Evolutionary conservation across 2,888 invertebrate species (phyloP).

Genomic region (Piscicola geometra): DNA sequence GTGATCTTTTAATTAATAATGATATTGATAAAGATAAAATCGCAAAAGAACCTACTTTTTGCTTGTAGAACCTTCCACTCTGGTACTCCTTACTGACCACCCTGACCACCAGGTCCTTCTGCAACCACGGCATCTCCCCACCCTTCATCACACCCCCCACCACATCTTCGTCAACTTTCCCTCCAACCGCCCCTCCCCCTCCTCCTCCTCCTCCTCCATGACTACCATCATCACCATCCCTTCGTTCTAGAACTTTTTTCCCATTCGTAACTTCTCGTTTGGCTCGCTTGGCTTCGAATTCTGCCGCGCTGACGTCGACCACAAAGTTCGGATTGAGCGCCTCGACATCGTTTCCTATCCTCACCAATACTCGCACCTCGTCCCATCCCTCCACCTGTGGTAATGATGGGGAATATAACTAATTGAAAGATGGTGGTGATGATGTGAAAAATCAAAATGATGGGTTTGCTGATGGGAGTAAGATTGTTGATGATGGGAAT

Average conservation of each 20-base stretch:
- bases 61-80: constrained; percentile 13
- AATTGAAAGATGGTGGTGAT: too few relatives aligned
- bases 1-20: too few relatives aligned
- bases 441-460: too few relatives aligned
- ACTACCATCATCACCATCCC: neutral
- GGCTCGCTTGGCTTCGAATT: neutral
- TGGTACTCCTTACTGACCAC: neutral
- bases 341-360: neutral
- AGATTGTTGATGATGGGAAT: too few relatives aligned
- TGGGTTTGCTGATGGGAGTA: too few relatives aligned
- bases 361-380: constrained; percentile 13
- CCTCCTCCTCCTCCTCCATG: too few relatives aligned
- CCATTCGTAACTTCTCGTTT: neutral
- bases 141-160: neutral
- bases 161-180: neutral
- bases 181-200: too few relatives aligned
- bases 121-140: neutral
- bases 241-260: neutral
- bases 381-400: constrained; percentile 1
- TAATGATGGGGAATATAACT: too few relatives aligned
- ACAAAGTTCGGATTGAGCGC: neutral
- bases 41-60: constrained; percentile 17
- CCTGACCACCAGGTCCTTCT: constrained; percentile 8
- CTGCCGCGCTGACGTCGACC: neutral
- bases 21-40: too few relatives aligned